Base-by-base conservation (phyloP, 2,113 vertebrate species). In the Choloepus hoffmanni region DNA sequence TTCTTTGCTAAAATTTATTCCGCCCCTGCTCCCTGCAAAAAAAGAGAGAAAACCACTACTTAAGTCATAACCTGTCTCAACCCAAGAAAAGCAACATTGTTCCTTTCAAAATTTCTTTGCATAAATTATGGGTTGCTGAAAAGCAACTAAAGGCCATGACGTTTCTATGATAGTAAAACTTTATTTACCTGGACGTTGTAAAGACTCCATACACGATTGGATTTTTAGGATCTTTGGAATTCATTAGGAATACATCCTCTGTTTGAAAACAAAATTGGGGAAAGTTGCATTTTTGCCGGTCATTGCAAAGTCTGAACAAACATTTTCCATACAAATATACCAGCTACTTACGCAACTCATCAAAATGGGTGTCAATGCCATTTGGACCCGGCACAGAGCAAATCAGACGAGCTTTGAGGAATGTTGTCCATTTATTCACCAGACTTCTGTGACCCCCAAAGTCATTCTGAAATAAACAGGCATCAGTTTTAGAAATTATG, bases 341-440 rank as follows among this genome's bases (percentile, higher is more conserved):
- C 13, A 88, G 63, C 16, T 72, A 99, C 99, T 99, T 97, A 99
- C 99, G 99, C 33, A 99, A 97, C 93, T 99, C 99, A 97, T 99
- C 99, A 79, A 99, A 99, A 97, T 99, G 99, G 53, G 99, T 99
- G 97, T 99, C 99, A 10, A 99, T 99, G 95, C 99, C 99, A 24
- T 99, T 99, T 90, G 99, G 99, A 43, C 99, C 99, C 0, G 99
- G 99, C 43, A 99, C 99, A 2, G 99, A 99, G 96, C 99, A 99
- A 97, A 99, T 98, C 15, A 99, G 98, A 11, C 99, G 99, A 23
- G 99, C 99, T 98, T 99, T 99, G 45, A 99, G 98, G 95, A 99
- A 99, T 24, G 99, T 99, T 13, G 99, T 99, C 99, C 99, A 99
- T 96, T 99, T 99, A 97, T 99, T 99, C 50, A 99, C 99, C 73